Evolutionary conservation across 2,888 invertebrate species (phyloP).

Genomic region (Chrysomela aeneicollis): DNA sequence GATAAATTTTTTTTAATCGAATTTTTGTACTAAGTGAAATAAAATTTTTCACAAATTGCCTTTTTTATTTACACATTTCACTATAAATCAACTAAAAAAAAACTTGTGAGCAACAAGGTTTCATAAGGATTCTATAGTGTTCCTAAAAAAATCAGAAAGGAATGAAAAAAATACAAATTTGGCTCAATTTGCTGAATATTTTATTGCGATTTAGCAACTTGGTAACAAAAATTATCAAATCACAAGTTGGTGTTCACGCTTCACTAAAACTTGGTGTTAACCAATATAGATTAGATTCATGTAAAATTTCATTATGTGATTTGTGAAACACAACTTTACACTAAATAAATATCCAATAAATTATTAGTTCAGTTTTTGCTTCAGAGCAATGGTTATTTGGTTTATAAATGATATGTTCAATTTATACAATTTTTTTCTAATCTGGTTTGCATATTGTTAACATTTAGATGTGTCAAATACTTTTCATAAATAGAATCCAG

Average conservation of each 20-base stretch:
- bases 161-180: too few species aligned
- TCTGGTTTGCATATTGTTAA: not conserved
- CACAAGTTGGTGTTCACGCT: not conserved
- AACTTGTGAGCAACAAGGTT: too few species aligned
- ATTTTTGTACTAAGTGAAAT: too few species aligned
- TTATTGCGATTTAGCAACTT: not conserved
- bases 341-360: constrained; percentile 18
- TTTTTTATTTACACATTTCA: too few species aligned
- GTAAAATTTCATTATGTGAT: not conserved
- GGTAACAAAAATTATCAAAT: constrained; percentile 6
- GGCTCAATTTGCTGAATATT: not conserved
- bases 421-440: not conserved
- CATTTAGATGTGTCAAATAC: constrained; percentile 1
- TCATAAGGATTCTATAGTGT: too few species aligned
- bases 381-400: constrained; percentile 16
- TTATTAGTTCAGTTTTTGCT: constrained; percentile 13
- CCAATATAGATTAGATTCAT: not conserved
- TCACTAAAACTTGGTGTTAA: not conserved
- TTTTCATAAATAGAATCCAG: not conserved
- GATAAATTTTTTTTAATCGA: too few species aligned
- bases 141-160: too few species aligned
- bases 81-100: too few species aligned
- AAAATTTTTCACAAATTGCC: too few species aligned
- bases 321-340: constrained; percentile 12
- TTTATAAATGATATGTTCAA: constrained; percentile 13